Conservation (phyloP, 2,113 vertebrate genomes). For the Lophius piscatorius region DNA sequence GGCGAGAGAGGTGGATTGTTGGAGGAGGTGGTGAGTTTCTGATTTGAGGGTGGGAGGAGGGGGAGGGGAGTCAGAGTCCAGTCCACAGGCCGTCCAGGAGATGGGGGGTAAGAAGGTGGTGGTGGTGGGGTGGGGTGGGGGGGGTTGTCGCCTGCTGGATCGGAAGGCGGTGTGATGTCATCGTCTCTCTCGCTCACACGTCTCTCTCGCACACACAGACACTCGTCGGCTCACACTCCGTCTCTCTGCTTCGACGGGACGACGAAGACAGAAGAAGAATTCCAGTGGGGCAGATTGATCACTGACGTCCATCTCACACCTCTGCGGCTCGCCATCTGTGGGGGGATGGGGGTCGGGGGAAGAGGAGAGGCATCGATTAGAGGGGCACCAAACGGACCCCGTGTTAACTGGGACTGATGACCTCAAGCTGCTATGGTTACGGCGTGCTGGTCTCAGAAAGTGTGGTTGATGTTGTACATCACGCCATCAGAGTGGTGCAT, state of each 20-base stretch:
- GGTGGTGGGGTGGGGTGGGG: conserved; percentile 36
- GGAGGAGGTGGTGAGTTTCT: conserved; percentile 19
- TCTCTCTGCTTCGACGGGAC: conserved; percentile 80
- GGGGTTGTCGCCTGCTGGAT: conserved; percentile 79
- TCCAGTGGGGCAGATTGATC: conserved; percentile 86
- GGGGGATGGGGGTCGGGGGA: too few species aligned
- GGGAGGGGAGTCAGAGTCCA: conserved; percentile 63
- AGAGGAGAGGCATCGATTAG: too few species aligned
- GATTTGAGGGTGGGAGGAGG: not conserved
- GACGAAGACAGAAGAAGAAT: conserved; percentile 89
- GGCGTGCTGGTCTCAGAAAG: conserved; percentile 40
- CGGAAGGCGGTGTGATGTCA: conserved; percentile 90
- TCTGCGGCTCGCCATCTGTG: conserved; percentile 66
- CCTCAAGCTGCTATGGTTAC: too few species aligned
- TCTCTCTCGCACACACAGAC: conserved; percentile 88
- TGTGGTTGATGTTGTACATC: conserved; percentile 15
- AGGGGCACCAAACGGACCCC: too few species aligned
- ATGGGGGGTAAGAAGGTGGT: not conserved
- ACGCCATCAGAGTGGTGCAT: conserved; percentile 50
- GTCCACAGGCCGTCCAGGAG: conserved; percentile 48
- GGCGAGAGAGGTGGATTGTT: conserved; percentile 49
- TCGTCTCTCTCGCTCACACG: conserved; percentile 91
- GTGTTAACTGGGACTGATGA: not conserved
- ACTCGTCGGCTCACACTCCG: conserved; percentile 49
- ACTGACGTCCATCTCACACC: conserved; percentile 58